phyloP scores from a whole-genome alignment of 2,113 vertebrate genomes.

The Motacilla alba region DNA sequence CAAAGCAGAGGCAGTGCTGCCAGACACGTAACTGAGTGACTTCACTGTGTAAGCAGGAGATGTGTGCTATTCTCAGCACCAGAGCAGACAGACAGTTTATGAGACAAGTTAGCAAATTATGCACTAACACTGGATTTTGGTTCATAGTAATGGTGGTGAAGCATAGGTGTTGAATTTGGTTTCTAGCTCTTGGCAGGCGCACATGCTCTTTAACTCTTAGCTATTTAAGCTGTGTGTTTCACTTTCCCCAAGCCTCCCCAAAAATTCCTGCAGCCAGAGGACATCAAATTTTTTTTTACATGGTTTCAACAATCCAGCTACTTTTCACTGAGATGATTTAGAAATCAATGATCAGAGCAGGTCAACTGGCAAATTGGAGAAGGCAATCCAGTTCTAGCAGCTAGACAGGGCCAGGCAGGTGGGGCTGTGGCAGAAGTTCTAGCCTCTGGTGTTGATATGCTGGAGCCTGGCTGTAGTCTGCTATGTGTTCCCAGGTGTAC shows the following conservation, averaged over 20 bases:
- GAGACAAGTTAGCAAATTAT: background rate
- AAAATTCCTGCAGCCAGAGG: background rate
- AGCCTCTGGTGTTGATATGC: background rate
- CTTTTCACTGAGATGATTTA: background rate
- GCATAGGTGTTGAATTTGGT: background rate
- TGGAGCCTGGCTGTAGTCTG: background rate
- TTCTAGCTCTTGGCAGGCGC: background rate
- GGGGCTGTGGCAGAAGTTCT: background rate
- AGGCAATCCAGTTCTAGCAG: background rate
- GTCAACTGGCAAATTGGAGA: background rate
- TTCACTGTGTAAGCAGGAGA: constrained; percentile 29
- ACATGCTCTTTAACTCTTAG: background rate
- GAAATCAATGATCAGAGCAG: background rate
- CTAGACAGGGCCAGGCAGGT: background rate
- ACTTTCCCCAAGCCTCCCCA: background rate
- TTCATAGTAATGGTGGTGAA: background rate
- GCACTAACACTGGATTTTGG: background rate
- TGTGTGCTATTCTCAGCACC: constrained; percentile 30
- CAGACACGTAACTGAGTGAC: constrained; percentile 33
- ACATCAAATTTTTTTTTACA: background rate
- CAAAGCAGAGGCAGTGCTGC: constrained; percentile 21
- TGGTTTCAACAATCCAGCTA: background rate
- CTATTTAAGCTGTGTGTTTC: background rate
- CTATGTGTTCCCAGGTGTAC: background rate
- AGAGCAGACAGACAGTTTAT: background rate